Evolutionary conservation across 2,113 vertebrate species (phyloP).

Genomic region (Thalassoma bifasciatum): DNA sequence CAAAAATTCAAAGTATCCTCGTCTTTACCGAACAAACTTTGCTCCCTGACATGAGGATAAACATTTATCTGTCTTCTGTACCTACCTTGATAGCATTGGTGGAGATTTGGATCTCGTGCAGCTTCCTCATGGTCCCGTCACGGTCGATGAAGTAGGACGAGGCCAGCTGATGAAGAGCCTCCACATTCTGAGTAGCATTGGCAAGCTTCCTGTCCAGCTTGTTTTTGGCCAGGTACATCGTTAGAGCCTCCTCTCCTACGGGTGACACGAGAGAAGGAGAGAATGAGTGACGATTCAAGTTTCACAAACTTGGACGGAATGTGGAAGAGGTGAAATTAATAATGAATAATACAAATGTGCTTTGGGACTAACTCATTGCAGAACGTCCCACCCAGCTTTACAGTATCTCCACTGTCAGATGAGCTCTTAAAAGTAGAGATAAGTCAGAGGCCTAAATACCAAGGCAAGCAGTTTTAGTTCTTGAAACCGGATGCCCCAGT

Average conservation of each 20-base stretch:
- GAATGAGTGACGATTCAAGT: conserved; percentile 11
- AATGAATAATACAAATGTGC: conserved; percentile 15
- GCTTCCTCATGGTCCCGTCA: conserved; percentile 97
- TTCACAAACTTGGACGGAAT: background rate
- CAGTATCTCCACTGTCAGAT: conserved; percentile 34
- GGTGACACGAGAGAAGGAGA: conserved; percentile 23
- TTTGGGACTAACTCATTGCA: background rate
- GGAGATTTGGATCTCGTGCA: conserved; percentile 99
- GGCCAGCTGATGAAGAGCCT: conserved; percentile 97
- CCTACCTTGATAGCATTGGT: conserved; percentile 97
- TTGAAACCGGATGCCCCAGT: conserved; percentile 70
- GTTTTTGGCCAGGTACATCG: conserved; percentile 99
- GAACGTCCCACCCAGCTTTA: conserved; percentile 10
- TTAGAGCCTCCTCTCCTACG: conserved; percentile 96
- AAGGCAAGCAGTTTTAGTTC: conserved; percentile 54
- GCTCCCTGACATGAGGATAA: background rate
- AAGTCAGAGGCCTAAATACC: conserved; percentile 49
- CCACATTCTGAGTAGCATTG: conserved; percentile 94
- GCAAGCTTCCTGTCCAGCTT: conserved; percentile 94
- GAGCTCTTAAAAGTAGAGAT: conserved; percentile 39
- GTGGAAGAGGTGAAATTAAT: background rate
- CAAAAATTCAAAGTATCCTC: too few relatives aligned
- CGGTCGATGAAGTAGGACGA: conserved; percentile 99
- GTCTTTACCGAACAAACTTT: too few relatives aligned
- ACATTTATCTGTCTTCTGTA: background rate